Base-by-base conservation (phyloP, 2,888 invertebrate species). In the Crocallis elinguaria region DNA sequence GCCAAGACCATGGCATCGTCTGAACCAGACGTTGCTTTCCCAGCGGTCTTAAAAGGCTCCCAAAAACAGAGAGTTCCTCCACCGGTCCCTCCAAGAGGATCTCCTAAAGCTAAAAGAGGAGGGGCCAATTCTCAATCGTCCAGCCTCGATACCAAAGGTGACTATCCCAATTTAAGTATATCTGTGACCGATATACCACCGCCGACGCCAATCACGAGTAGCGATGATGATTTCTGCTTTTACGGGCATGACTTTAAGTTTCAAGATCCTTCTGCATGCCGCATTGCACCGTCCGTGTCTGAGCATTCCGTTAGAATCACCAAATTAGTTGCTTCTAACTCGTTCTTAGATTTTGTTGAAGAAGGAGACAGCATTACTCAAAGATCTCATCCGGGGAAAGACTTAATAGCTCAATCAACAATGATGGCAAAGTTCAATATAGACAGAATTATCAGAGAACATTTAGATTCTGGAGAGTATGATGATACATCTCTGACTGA, bases 51-150 rank as follows among this genome's bases (percentile, higher is more conserved):
- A 74, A 95, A 95, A 84, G 95, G 95, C 72, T 92, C 93, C 32
- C 92, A 92, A 66, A 95, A 95, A 84, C 93, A 95, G 69, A 95
- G 95, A 84, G 94, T 97, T 30, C 97, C 97, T 32, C 97, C 97
- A 46, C 97, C 97, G 14, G 97, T 97, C 43, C 97, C 97, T 46
- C 97, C 97, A 2, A 92, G 97, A 71, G 96, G 96, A 50, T 95
- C 95, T 17, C 95, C 95, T 33, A 94, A 94, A 81, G 85, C 92
- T 52, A 93, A 93, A 82, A 88, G 93, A 27, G 92, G 92, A 32
- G 90, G 88, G 38, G 89, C 84, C 50, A 71, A 79, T 57, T 85
- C 89, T 6, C 88, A 85, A 66, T 69, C 86, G 8, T 85, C 87
- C 49, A 79, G 80, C 68, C 64, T 87, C 66, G 90, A 90, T 41